Base-by-base conservation (phyloP, 2,797 vertebrate species). In the Chloroceryle inda region DNA sequence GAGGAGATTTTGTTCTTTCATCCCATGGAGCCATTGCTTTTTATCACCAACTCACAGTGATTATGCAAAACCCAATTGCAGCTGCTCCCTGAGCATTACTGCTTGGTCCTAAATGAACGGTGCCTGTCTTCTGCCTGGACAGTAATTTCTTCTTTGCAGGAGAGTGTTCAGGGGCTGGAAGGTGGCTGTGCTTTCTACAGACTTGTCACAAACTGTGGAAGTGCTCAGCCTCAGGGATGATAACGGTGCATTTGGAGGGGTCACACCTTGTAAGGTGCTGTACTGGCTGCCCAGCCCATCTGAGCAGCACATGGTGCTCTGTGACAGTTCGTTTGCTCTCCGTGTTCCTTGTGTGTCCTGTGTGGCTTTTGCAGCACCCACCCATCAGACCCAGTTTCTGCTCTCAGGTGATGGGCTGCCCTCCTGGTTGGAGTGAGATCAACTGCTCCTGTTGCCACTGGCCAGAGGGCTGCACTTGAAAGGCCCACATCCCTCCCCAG, bases 101-200 rank as follows among this genome's bases (percentile, higher is more conserved):
- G 62, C 23, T 12, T 0, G 1, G 26, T 44, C 55, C 35, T 49
- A 47, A 66, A 26, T 67, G 92, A 97, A 89, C 49, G 91, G 91
- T 92, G 72, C 62, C 85, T 78, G 44, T 61, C 91, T 94, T 95
- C 61, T 85, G 23, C 89, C 79, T 86, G 84, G 72, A n/a, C 68
- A 76, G 62, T 88, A 94, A 95, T 95, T 92, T 84, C 82, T 94
- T 90, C 73, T 96, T 95, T 96, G 91, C 62, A 76, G 47, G 86
- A 45, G 47, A 67, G 79, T 56, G 45, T 82, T 40, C 38, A 77
- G 90, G 27, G 73, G 40, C 66, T 77, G 58, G n/a, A 71, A 79
- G 26, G 55, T 37, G 84, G 16, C 31, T 73, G 68, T 4, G 15
- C 62, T 86, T 47, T 9, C 40, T 26, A 13, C 49, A 89, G 4